Evolutionary conservation across 2,797 vertebrate species (phyloP).

Genomic region (Alauda arvensis): DNA sequence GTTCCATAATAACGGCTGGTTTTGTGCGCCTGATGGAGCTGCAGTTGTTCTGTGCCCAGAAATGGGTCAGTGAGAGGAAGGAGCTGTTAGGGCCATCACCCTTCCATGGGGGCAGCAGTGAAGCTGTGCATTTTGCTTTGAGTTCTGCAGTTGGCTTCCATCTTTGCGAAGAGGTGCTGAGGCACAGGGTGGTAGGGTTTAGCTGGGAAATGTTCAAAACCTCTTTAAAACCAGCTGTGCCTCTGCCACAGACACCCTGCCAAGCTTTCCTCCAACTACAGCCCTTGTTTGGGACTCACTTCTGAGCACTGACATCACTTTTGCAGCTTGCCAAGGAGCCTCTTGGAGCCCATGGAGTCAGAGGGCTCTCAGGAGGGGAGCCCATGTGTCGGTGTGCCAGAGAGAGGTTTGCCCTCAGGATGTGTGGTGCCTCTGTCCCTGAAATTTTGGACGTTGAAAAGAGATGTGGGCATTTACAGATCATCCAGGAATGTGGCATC

Average conservation of each 20-base stretch:
- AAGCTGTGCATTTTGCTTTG: background rate
- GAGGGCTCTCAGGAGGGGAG: background rate
- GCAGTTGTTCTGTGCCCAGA: background rate
- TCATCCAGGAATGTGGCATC: fast-evolving
- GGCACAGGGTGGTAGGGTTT: background rate
- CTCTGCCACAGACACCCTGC: background rate
- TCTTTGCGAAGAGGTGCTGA: background rate
- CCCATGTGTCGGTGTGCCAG: fast-evolving
- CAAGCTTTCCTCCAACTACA: background rate
- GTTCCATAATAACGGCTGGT: background rate
- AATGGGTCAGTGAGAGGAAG: fast-evolving
- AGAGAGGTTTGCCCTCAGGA: background rate
- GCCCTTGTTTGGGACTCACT: background rate
- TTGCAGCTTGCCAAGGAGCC: background rate
- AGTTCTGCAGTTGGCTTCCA: background rate
- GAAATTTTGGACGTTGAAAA: background rate
- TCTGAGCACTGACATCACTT: background rate
- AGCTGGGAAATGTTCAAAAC: background rate
- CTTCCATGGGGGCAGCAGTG: background rate
- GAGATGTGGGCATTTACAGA: background rate
- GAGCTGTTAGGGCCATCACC: background rate
- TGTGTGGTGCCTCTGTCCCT: background rate
- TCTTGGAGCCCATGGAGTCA: background rate
- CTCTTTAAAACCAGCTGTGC: background rate
- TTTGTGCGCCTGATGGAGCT: background rate